Evolutionary conservation across 1,140 invertebrate species (phyloP).

Genomic region (Rhagoletis pomonella): DNA sequence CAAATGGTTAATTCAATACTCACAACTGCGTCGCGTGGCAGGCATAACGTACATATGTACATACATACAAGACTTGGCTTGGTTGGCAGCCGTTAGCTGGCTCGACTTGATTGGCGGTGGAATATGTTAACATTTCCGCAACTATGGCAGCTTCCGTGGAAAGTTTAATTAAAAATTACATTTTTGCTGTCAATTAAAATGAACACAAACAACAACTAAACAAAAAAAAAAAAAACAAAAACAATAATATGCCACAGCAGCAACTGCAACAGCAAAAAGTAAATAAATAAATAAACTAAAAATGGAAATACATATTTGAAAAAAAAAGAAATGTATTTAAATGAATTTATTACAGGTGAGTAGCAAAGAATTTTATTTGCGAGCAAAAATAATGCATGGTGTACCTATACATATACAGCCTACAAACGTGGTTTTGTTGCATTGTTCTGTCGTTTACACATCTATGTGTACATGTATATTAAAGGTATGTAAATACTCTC

Average conservation of each 20-base stretch:
- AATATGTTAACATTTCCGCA: slow-evolving; percentile 46
- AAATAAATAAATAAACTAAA: slow-evolving; percentile 19
- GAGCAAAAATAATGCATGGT: neutral
- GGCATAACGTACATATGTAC: neutral
- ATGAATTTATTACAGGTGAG: slow-evolving; percentile 47
- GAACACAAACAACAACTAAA: slow-evolving; percentile 25
- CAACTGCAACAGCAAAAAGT: neutral
- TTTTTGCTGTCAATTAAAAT: slow-evolving; percentile 53
- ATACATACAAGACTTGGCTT: neutral
- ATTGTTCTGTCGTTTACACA: neutral
- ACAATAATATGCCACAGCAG: slow-evolving; percentile 2
- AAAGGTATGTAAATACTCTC: slow-evolving; percentile 2
- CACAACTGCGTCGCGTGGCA: neutral
- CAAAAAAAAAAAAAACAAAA: neutral
- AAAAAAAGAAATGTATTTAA: neutral
- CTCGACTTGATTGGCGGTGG: neutral
- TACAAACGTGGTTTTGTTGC: neutral
- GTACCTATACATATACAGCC: neutral
- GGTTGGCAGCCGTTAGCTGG: neutral
- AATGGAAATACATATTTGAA: neutral
- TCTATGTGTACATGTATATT: neutral
- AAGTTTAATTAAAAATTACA: slow-evolving; percentile 52
- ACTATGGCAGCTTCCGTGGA: slow-evolving; percentile 48
- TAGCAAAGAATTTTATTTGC: slow-evolving; percentile 30
- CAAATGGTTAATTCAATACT: neutral